Evolutionary conservation across 2,113 vertebrate species (phyloP).

Genomic region (Eudyptes chrysolophus): DNA sequence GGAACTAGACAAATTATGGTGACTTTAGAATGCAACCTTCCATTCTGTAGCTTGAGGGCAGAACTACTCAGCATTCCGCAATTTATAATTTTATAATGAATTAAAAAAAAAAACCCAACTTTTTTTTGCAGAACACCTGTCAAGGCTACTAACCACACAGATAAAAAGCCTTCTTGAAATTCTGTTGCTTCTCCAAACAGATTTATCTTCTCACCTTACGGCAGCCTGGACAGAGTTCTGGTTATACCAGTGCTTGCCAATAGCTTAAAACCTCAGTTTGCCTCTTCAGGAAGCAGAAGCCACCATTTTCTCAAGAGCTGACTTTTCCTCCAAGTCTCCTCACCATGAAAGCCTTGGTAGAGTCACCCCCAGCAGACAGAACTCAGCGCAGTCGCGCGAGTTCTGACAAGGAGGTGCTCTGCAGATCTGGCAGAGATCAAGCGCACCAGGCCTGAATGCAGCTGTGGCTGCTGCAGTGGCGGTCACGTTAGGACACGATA

Average conservation of each 20-base stretch:
- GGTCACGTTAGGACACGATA: accelerated
- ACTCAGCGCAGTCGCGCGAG: accelerated
- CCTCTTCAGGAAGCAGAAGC: background rate
- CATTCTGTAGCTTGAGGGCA: background rate
- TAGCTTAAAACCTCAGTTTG: background rate
- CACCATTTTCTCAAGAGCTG: background rate
- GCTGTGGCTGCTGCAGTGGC: background rate
- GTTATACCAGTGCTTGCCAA: background rate
- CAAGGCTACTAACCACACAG: background rate
- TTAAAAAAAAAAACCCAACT: background rate
- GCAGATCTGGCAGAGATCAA: no score
- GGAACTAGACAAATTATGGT: background rate
- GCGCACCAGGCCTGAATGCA: accelerated
- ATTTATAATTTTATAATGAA: background rate
- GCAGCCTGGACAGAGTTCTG: background rate
- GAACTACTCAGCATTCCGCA: background rate
- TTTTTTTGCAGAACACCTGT: background rate
- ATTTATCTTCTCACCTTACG: background rate
- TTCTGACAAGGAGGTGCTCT: background rate
- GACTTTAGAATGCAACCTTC: background rate
- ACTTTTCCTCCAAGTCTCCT: background rate
- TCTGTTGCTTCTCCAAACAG: background rate
- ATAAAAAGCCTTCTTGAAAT: background rate
- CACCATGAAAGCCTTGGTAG: background rate
- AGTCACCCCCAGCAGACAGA: background rate